phyloP scores from a whole-genome alignment of 2,113 vertebrate species.

The Meriones unguiculatus region DNA sequence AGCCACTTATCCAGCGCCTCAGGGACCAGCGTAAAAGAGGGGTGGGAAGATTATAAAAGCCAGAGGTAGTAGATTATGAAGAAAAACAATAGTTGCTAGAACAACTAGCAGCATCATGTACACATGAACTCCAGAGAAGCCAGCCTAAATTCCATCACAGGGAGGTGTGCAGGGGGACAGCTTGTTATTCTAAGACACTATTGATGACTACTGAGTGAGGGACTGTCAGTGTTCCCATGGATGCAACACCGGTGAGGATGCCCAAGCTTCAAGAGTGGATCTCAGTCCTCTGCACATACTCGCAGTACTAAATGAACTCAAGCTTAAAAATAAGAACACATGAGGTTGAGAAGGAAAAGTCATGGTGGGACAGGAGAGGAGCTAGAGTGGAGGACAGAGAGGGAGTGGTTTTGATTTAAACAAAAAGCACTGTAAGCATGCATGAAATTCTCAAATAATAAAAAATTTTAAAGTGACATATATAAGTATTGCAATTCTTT shows the following conservation, averaged over 20 bases:
- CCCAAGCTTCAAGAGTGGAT: neutral
- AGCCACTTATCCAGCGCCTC: fast-evolving
- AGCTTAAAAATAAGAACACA: neutral
- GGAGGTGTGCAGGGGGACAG: neutral
- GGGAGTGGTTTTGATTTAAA: neutral
- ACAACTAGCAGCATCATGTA: too few species aligned
- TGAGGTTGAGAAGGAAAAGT: neutral
- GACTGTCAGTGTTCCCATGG: neutral
- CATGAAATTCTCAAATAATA: neutral
- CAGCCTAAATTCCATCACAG: neutral
- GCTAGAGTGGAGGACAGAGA: neutral
- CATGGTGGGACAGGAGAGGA: neutral
- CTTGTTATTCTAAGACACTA: neutral
- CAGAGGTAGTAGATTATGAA: neutral
- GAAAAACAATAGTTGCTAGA: neutral
- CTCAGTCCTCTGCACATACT: too few species aligned
- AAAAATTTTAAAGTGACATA: neutral
- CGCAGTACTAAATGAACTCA: neutral
- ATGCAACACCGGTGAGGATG: neutral
- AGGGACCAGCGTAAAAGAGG: neutral
- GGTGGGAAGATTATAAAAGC: neutral
- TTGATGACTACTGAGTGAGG: too few species aligned
- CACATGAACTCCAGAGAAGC: neutral
- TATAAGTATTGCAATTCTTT: neutral
- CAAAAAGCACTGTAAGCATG: neutral